Conservation (phyloP, 2,113 vertebrate genomes). For the Pantherophis guttatus region DNA sequence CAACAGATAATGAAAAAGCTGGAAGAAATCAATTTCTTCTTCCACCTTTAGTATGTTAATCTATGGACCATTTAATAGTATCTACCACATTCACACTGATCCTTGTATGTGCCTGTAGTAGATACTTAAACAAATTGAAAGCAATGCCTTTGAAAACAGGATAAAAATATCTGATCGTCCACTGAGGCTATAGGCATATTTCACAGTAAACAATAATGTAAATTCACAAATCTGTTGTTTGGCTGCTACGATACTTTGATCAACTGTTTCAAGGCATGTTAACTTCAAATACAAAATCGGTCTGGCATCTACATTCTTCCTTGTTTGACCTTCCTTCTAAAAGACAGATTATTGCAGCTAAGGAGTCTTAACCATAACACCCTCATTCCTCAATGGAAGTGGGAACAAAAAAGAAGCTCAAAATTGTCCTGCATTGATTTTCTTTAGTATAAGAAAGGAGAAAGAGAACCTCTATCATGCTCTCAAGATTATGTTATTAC, state of each 20-base stretch:
- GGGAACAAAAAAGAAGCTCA: neutral
- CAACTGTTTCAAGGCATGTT: neutral
- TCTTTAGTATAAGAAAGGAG: neutral
- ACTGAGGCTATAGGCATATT: conserved; percentile 13
- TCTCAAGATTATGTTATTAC: neutral
- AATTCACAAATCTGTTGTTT: neutral
- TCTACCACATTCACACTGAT: conserved; percentile 13
- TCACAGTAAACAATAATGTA: conserved; percentile 34
- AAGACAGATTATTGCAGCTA: neutral
- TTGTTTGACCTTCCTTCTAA: conserved; percentile 7
- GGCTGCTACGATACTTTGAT: neutral
- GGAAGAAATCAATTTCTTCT: too few relatives aligned
- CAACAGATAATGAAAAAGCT: too few relatives aligned
- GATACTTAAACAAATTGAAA: conserved; percentile 22
- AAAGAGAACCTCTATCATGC: neutral
- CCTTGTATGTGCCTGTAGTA: neutral
- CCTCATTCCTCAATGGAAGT: neutral
- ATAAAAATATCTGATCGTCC: conserved; percentile 10
- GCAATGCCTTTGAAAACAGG: neutral
- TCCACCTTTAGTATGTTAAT: too few relatives aligned
- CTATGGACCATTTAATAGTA: neutral
- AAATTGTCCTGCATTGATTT: neutral
- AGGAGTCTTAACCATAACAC: neutral
- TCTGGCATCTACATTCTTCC: neutral
- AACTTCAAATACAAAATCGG: neutral